Base-by-base conservation (phyloP, 2,797 vertebrate species). In the Diglossa cyanea region DNA sequence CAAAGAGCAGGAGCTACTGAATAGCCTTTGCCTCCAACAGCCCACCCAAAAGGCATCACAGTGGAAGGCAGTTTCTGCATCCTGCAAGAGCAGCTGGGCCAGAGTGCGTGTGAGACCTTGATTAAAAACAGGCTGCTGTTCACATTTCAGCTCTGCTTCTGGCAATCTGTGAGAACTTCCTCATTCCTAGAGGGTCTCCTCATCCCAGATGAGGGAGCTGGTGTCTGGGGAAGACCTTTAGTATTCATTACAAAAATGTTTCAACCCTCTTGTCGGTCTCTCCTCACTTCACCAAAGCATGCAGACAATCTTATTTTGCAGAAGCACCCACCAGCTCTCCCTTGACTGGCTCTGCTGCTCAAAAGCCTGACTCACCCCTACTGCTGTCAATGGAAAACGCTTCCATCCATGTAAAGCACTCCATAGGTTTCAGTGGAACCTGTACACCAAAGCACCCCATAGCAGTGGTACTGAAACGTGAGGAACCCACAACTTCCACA, bases 161-260 rank as follows among this genome's bases (percentile, higher is more conserved):
- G 92, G 94, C 58, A 0, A 50, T 65, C 47, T 55, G 33, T 16
- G 35, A 91, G 79, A 88, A 66, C 39, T 96, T 94, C 94, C 95
- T 94, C 93, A 95, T 96, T 96, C 95, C 89, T 94, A 50, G 68
- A 90, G 75, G 85, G 89, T 91, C 91, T 97, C 82, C 85, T 97
- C 95, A 97, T 96, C 76, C 79, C 95, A 95, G 87, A 97, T 86
- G 91, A 96, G 85, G 60, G 85, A 95, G 82, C 78, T 93, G 51
- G 73, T 96, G 85, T 90, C 89, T 95, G 94, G 94, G 94, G 89
- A 96, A 97, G 94, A 96, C 95, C 94, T 96, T 94, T 72, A 94
- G 80, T 62, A 84, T 63, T 89, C 81, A 94, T 61, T 80, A 85
- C 74, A 96, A 92, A 95, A 92, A 74, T 33, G 86, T 85, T 88